These are phyloP conservation scores for Drosophila meridionalis DNA, from an alignment of 2,888 invertebrate species.

Conservation along the genomic window DNA sequence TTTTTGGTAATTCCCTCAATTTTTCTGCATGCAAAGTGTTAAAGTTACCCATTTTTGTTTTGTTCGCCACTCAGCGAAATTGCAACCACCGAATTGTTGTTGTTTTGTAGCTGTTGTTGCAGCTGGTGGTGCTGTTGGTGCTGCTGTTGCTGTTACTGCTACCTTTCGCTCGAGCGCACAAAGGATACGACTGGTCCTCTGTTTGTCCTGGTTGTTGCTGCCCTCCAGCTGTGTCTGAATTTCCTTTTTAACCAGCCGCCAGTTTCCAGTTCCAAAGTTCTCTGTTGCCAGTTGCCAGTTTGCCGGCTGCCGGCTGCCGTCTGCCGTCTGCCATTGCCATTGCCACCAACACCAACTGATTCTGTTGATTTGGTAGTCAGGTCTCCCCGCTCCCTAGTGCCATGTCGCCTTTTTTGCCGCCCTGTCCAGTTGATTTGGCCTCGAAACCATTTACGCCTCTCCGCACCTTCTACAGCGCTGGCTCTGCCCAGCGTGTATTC, in stretches of 20 bases:
- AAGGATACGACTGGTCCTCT: slow-evolving; percentile 60
- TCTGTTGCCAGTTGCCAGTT: slow-evolving; percentile 34
- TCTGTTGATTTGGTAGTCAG: slow-evolving; percentile 47
- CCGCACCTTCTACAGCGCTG: slow-evolving; percentile 15
- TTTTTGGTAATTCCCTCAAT: slow-evolving; percentile 55
- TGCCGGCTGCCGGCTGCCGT: slow-evolving; percentile 23
- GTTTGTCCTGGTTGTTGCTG: slow-evolving; percentile 44
- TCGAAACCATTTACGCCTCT: slow-evolving; percentile 74
- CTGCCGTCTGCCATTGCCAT: slow-evolving; percentile 23
- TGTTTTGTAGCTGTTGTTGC: slow-evolving; percentile 32
- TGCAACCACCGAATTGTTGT: slow-evolving; percentile 66
- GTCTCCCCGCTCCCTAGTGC: slow-evolving; percentile 13
- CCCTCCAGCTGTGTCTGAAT: slow-evolving; percentile 71
- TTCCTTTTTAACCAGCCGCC: slow-evolving; percentile 59
- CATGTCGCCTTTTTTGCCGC: slow-evolving; percentile 14
- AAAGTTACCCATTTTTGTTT: slow-evolving; percentile 45
- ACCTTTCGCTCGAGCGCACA: slow-evolving; percentile 70
- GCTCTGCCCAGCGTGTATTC: slow-evolving; percentile 71
- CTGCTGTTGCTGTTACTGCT: slow-evolving; percentile 30
- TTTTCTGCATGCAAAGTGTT: slow-evolving; percentile 55
- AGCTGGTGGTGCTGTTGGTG: slow-evolving; percentile 26
- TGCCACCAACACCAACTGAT: slow-evolving; percentile 45
- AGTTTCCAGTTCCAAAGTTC: slow-evolving; percentile 39
- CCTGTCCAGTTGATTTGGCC: slow-evolving; percentile 64
- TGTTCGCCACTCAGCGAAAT: slow-evolving; percentile 62